Conservation (phyloP, 2,888 invertebrate species). For the Spilarctia lutea region DNA sequence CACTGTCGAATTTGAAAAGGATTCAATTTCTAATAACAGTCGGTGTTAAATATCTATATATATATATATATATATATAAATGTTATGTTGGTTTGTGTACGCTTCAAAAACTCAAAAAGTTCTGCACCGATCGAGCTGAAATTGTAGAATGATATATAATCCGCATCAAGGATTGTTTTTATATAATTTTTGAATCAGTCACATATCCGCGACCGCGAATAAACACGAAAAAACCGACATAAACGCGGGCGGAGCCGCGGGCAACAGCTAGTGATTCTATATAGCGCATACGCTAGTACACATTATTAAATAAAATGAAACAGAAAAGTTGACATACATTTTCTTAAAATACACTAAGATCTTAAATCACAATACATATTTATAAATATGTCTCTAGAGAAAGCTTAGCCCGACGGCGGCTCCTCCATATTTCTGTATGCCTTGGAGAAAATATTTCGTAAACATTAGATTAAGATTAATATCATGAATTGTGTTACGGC, state of each 20-base stretch:
- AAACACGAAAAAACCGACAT: too few relatives aligned
- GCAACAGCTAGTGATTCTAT: too few relatives aligned
- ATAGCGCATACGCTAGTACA: not conserved
- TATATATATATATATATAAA: too few relatives aligned
- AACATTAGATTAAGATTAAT: constrained; percentile 34
- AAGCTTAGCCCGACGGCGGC: constrained; percentile 16
- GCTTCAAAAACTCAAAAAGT: too few relatives aligned
- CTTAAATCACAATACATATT: not conserved
- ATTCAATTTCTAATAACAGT: not conserved
- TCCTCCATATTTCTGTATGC: constrained; percentile 23
- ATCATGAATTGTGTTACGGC: constrained; percentile 7
- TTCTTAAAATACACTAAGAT: not conserved
- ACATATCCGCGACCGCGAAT: too few relatives aligned
- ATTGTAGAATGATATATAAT: too few relatives aligned
- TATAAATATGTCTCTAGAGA: constrained; percentile 29
- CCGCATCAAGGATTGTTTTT: too few relatives aligned
- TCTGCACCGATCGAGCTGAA: too few relatives aligned
- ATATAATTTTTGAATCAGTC: too few relatives aligned
- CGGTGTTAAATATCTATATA: too few relatives aligned
- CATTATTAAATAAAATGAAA: not conserved
- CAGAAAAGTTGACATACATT: not conserved
- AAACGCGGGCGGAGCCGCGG: too few relatives aligned
- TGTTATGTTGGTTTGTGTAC: too few relatives aligned
- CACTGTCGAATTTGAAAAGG: not conserved
- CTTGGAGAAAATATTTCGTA: constrained; percentile 35